Base-by-base conservation (phyloP, 2,888 invertebrate genomes). In the Idaea aversata region DNA sequence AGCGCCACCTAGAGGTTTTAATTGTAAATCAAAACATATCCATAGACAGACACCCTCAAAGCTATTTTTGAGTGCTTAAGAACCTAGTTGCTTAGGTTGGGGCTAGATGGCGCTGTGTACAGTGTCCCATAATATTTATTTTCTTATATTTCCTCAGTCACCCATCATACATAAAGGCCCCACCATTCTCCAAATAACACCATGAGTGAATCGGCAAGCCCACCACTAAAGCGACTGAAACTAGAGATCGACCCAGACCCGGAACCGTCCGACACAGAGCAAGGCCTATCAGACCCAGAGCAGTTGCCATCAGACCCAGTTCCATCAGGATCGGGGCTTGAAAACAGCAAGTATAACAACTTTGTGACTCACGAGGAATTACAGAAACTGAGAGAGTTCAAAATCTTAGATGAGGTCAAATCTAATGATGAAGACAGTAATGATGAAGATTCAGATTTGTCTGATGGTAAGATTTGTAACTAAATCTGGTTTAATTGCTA, bases 371-470 rank as follows among this genome's bases (percentile, higher is more conserved):
- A 76, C 0, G 88, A 88, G 60, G 91, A 93, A 66, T 59, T 91
- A 59, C 83, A 90, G 47, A 84, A 81, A 63, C 76, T 93, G 5
- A 78, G 84, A 62, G 90, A 93, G 75, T 93, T 92, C 74, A 84
- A 88, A 68, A 89, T 93, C 0, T 74, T 93, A 63, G 93, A 93
- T 67, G 93, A 93, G 74, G 88, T 91, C 4, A 89, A 86, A 70
- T 87, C 88, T 0, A 87, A 91, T 34, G 91, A 92, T 64, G 90
- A 88, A 60, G 90, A 91, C 68, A 89, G 87, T 74, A 87, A 87
- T 6, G 88, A 88, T 61, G 90, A 87, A 5, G 85, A 83, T 3
- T 84, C 87, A 0, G 87, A 91, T 47, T 87, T 84, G 68, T 88
- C 88, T 69, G 87, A 88, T 71, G 90, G 88, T 89, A 88, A 58